Evolutionary conservation across 2,888 invertebrate species (phyloP), one percentile per base, ranked within the genome.

Genomic region (Napeogenes inachia): DNA sequence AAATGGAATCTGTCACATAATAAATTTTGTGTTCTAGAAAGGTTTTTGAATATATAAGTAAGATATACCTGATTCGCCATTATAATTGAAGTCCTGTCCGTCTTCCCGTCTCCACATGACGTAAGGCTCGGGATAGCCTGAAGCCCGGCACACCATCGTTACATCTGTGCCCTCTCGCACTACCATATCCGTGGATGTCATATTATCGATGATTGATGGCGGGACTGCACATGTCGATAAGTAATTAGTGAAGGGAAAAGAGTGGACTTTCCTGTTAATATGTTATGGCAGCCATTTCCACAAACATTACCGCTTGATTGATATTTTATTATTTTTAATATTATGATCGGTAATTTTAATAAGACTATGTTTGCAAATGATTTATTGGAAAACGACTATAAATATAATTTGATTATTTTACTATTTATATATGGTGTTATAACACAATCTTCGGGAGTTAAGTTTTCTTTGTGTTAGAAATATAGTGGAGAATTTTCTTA

Each of bases 41-140:
- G 38, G 58, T 30, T 57, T 21, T 21, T 21, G 21, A 21, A 45
- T 8, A 35, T 38, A 13, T 45, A 35, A 58, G 46, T 55, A 56
- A 46, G 4, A 60, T 47, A 53, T 90, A 96, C 97, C 97, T 81
- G 93, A 94, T 82, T 95, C 95, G 55, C 96, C 96, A 76, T 96
- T 96, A 87, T 96, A 96, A 86, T 95, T 94, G 88, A 97, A 97
- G 82, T 96, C 95, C 76, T 95, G 94, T 67, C 96, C 96, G 80
- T 97, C 97, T 83, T 97, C 97, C 59, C 97, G 91, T 56, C 96
- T 91, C 97, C 97, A 97, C 94, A 97, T 97, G 75, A 97, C 96
- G 82, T 96, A 97, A 59, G 97, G 97, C 78, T 96, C 96, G 0
- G 97, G 97, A 84, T 96, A 97, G 70, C 97, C 97, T 35, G 94